Evolutionary conservation across 1,140 invertebrate genomes (phyloP), one percentile per base, ranked within the genome.

Genomic region (Planococcus citri): DNA sequence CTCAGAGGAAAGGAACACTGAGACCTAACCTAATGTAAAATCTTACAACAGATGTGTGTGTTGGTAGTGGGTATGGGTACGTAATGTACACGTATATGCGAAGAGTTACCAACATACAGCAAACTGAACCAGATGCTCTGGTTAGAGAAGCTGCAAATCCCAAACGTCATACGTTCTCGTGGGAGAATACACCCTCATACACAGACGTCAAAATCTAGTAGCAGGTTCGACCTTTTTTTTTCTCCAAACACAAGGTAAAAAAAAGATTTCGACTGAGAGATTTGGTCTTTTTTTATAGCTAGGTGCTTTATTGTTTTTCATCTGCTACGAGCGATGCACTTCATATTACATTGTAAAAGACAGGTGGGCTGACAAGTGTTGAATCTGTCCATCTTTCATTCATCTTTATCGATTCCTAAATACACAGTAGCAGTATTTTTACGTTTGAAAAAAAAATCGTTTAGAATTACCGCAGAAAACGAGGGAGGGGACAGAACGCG

Each of bases 1-100:
- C 41, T 14, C 17, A 51, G 41, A 51, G 17, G n/a, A n/a, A 14
- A 20, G 2, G 41, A 51, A 51, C 2, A 2, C 41, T 14, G 6
- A 20, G 2, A 51, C 41, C 33, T 37, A 8, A 51, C 41, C 10
- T 51, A 51, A 51, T 51, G 33, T 37, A 14, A 37, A 37, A 37
- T n/a, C n/a, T n/a, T 14, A 51, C 41, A 51, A 51, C 41, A 51
- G 41, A 51, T 51, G 41, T 51, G 41, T 51, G 41, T 51, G 41
- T 51, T 51, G 41, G 41, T 51, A 51, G n/a, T n/a, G n/a, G n/a
- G n/a, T n/a, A n/a, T n/a, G n/a, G n/a, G n/a, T n/a, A n/a, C n/a
- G n/a, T n/a, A n/a, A n/a, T n/a, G n/a, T n/a, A n/a, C n/a, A n/a
- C n/a, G n/a, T n/a, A n/a, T n/a, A n/a, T n/a, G n/a, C n/a, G n/a